Evolutionary conservation across 2,797 vertebrate species (phyloP).

Genomic region (Malurus leucopterus): DNA sequence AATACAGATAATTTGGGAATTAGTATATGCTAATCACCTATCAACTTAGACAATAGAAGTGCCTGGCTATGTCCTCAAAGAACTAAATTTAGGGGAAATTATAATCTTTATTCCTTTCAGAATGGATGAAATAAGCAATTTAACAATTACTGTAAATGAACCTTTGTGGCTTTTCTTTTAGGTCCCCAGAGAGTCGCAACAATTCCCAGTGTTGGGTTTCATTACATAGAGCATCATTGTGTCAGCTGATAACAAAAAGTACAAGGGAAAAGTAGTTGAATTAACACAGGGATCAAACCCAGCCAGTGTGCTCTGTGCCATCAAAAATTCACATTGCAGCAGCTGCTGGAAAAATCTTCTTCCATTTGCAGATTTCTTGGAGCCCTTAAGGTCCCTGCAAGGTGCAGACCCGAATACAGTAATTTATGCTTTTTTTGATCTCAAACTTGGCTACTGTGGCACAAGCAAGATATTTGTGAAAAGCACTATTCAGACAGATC

Average conservation of each 20-base stretch:
- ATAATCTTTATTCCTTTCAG: background rate
- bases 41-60: background rate
- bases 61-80: background rate
- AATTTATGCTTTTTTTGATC: background rate
- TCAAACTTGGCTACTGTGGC: background rate
- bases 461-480: background rate
- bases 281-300: background rate
- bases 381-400: background rate
- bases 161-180: background rate
- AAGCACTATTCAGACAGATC: background rate
- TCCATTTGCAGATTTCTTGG: background rate
- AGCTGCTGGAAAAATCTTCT: background rate
- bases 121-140: background rate
- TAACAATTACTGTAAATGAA: background rate
- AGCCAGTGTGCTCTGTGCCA: background rate
- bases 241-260: background rate
- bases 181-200: background rate
- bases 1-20: background rate
- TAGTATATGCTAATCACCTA: background rate
- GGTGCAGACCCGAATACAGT: background rate
- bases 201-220: background rate
- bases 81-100: background rate
- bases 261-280: background rate
- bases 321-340: background rate
- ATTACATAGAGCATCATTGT: accelerated